Evolutionary conservation across 1,140 invertebrate species (phyloP).

Genomic region (Battus philenor): DNA sequence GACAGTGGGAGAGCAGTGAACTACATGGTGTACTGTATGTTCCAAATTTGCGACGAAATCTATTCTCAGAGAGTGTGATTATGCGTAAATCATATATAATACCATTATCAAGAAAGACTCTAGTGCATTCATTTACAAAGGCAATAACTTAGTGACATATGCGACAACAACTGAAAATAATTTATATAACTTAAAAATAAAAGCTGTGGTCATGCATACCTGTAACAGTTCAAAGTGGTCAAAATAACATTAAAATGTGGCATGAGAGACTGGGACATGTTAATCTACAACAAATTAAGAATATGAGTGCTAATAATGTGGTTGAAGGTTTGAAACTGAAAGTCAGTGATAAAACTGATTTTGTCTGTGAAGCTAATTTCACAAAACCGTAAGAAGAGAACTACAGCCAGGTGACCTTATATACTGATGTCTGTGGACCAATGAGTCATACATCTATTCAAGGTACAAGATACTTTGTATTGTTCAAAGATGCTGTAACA

Average conservation of each 20-base stretch:
- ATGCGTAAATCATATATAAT: constrained; percentile 24
- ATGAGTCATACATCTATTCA: constrained; percentile 46
- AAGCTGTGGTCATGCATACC: constrained; percentile 15
- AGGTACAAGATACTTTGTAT: constrained; percentile 58
- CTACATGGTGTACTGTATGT: constrained; percentile 37
- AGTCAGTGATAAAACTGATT: constrained; percentile 14
- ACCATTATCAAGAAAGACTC: constrained; percentile 19
- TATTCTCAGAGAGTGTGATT: constrained; percentile 39
- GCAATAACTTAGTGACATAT: constrained; percentile 23
- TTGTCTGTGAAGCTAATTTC: constrained; percentile 51
- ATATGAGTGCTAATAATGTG: constrained; percentile 25
- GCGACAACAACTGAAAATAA: constrained; percentile 23
- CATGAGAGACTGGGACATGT: constrained; percentile 34
- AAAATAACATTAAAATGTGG: constrained; percentile 28
- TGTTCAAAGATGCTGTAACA: constrained; percentile 63
- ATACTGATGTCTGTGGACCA: constrained; percentile 62
- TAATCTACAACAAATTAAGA: constrained; percentile 33
- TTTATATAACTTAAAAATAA: constrained; percentile 25
- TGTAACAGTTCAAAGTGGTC: constrained; percentile 26
- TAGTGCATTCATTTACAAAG: constrained; percentile 23
- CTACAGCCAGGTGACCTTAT: constrained; percentile 41
- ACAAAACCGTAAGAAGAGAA: constrained; percentile 21
- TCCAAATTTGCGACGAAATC: constrained; percentile 30
- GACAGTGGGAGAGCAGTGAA: constrained; percentile 27
- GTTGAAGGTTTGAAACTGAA: constrained; percentile 19